Base-by-base conservation (phyloP, 30 jellyfish, hydroid and myxozoan species). In the Pseudorhiza aurosa region DNA sequence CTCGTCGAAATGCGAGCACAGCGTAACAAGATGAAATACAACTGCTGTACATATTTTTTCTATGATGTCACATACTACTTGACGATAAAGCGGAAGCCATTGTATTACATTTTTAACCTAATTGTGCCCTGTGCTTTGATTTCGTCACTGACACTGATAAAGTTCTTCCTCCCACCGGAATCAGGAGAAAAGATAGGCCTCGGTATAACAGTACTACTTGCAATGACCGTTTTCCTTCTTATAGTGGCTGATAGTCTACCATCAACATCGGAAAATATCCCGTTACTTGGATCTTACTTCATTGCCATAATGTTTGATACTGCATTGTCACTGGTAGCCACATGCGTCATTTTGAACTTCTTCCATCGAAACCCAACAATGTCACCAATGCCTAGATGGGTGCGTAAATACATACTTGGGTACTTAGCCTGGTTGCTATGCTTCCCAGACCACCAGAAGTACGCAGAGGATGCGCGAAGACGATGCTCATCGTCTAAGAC, bases 321-420 rank as follows among this genome's bases (percentile, higher is more conserved):
- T 8, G 96, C 96, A 8, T 59, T 85, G 37, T 85, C 96, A n/a
- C 83, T 85, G 26, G 96, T 85, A 5, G 96, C 96, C 24, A 59
- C 96, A 2, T 85, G 96, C 42, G 62, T 85, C 14, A 85, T 85
- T 30, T 75, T 85, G 37, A 85, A 85, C 82, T 85, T 86, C 30
- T 85, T 85, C 71, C 96, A 85, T 65, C 81, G 96, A 1, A 85
- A 85, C 63, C 96, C 96, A 31, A 18, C 96, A 2, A 85, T 85
- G 96, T 70, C 96, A 2, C 96, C 96, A 2, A 75, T 85, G 90
- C 96, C 96, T 8, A 64, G 10, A 11, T 85, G 96, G 96, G 90
- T 85, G 11, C 83, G 96, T 8, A 75, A 74, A 47, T 85, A 42
- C 73, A 75, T 85, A 7, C 90, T 85, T 1, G 96, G 96, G 47